phyloP scores from a whole-genome alignment of 1,140 invertebrate genomes.

The Holcopasites calliopsidis region DNA sequence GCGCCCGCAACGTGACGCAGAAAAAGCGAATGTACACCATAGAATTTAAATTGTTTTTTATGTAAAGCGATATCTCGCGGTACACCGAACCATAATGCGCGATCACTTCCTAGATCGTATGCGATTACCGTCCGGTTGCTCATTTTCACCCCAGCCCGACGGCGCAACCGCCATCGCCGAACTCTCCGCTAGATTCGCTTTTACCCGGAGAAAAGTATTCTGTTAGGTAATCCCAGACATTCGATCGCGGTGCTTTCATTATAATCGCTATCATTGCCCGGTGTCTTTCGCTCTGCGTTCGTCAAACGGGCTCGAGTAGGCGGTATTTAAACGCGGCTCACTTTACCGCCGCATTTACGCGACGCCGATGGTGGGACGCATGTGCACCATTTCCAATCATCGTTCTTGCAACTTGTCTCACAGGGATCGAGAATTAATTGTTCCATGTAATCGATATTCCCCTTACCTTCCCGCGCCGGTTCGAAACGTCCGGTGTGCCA shows the following conservation, averaged over 20 bases:
- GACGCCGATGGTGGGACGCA: neutral
- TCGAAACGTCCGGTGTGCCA: too few relatives aligned
- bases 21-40: conserved; percentile 11
- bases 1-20: conserved; percentile 23
- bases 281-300: neutral
- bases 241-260: conserved; percentile 42
- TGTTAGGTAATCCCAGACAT: conserved; percentile 39
- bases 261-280: neutral
- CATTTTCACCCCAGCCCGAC: conserved; percentile 38
- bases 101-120: conserved; percentile 62
- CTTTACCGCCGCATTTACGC: conserved; percentile 25
- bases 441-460: too few relatives aligned
- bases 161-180: neutral
- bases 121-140: conserved; percentile 53
- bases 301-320: neutral
- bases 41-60: conserved; percentile 51
- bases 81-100: conserved; percentile 49
- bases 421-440: too few relatives aligned
- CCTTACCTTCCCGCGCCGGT: too few relatives aligned
- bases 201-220: conserved; percentile 40
- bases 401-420: too few relatives aligned
- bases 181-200: conserved; percentile 39
- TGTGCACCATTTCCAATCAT: neutral
- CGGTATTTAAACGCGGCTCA: neutral
- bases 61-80: conserved; percentile 50